Percentiles rank a stretch among this genome's conserved stretches.
phyloP scores from a whole-genome alignment of 2,113 vertebrate species.

The Chloropsis hardwickii region DNA sequence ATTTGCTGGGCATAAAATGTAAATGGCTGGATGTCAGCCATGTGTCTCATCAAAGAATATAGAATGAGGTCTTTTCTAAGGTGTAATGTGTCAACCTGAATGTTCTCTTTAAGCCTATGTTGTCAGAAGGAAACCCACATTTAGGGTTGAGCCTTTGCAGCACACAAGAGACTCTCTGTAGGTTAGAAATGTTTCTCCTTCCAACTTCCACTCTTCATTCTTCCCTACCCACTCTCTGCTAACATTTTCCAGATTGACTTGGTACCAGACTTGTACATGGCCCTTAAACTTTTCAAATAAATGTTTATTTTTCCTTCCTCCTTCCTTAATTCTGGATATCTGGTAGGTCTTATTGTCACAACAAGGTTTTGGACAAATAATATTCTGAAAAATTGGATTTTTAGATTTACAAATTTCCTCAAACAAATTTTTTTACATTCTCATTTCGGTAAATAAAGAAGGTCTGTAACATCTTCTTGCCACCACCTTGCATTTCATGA shows the following conservation, averaged over 20 bases:
- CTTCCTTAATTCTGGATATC: not conserved
- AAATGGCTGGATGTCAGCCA: constrained; percentile 49
- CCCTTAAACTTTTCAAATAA: constrained; percentile 14
- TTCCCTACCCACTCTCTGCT: not conserved
- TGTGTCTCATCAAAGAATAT: constrained; percentile 11
- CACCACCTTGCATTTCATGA: not conserved
- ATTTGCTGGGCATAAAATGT: constrained; percentile 19
- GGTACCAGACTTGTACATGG: not conserved
- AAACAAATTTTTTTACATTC: not conserved
- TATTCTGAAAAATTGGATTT: not conserved
- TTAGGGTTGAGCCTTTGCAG: constrained; percentile 1
- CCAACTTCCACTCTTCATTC: constrained; percentile 1
- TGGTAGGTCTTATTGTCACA: not conserved
- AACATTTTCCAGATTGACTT: constrained; percentile 28
- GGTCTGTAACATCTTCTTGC: not conserved
- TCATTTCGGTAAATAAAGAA: not conserved
- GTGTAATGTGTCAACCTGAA: constrained; percentile 32
- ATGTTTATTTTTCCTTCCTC: constrained; percentile 28
- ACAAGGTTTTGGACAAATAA: not conserved
- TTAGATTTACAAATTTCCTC: not conserved
- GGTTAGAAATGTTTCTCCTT: constrained; percentile 20
- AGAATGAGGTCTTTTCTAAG: constrained; percentile 42
- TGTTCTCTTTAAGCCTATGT: constrained; percentile 56
- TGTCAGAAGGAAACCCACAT: constrained; percentile 63
- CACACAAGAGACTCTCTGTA: constrained; percentile 58